Conservation (phyloP, 2,113 vertebrate species). For the Sigmodon hispidus region DNA sequence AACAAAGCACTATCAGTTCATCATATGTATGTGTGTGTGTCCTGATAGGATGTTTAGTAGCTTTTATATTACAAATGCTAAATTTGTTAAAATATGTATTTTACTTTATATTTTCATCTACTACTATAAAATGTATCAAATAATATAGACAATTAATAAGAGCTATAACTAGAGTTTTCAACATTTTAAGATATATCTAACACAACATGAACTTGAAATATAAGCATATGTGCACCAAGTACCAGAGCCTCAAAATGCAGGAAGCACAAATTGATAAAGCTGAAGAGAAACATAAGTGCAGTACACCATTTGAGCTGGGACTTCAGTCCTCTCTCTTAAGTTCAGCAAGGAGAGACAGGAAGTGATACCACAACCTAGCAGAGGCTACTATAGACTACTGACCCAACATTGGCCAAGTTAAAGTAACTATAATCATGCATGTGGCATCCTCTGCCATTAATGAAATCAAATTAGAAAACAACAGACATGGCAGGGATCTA, state of each 20-base stretch:
- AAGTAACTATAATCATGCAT: background rate
- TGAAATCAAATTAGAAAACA: background rate
- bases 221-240: background rate
- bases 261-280: background rate
- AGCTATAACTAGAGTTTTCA: slow-evolving; percentile 10
- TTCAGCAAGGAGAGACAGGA: background rate
- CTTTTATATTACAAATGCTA: slow-evolving; percentile 62
- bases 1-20: slow-evolving; percentile 74
- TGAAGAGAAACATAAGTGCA: background rate
- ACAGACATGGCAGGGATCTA: background rate
- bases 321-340: background rate
- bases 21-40: slow-evolving; percentile 77
- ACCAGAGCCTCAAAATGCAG: background rate
- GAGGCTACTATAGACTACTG: background rate
- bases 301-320: background rate
- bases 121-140: slow-evolving; percentile 68
- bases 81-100: slow-evolving; percentile 77
- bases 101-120: slow-evolving; percentile 65
- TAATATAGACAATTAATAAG: slow-evolving; percentile 57
- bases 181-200: slow-evolving; percentile 11
- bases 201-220: background rate
- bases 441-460: background rate
- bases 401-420: background rate
- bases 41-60: background rate
- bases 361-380: background rate